These are phyloP conservation scores for Okamejei kenojei DNA, from an alignment of 2,797 vertebrate genomes.

Conservation along the genomic window DNA sequence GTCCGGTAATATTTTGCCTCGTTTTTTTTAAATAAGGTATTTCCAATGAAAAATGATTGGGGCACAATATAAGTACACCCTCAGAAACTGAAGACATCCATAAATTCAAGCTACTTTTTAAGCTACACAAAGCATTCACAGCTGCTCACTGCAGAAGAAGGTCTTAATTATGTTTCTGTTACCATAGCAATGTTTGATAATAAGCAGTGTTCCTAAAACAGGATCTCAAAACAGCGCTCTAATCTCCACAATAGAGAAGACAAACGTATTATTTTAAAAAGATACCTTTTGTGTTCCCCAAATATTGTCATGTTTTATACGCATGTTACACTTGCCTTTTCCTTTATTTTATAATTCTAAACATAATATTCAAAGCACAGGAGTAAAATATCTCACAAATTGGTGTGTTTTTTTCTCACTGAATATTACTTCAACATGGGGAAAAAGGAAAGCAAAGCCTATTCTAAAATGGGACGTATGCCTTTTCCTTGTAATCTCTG, in stretches of 20 bases:
- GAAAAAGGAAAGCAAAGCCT: neutral
- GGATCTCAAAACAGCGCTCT: neutral
- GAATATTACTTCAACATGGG: neutral
- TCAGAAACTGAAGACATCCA: conserved; percentile 20
- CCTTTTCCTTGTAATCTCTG: neutral
- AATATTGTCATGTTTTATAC: conserved; percentile 5
- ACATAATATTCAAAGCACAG: neutral
- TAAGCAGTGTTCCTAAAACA: conserved; percentile 30
- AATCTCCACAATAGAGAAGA: conserved; percentile 31
- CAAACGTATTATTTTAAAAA: conserved; percentile 29
- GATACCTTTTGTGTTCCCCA: neutral
- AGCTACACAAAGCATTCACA: conserved; percentile 25
- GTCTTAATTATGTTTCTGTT: conserved; percentile 36
- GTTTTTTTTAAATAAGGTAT: neutral
- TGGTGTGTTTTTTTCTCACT: neutral
- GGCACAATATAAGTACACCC: neutral
- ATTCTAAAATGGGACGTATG: neutral
- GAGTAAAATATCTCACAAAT: neutral
- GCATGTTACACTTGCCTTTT: neutral
- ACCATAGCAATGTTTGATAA: conserved; percentile 36
- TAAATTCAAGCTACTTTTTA: conserved; percentile 30
- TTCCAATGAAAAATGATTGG: conserved; percentile 29
- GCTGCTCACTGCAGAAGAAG: conserved; percentile 27
- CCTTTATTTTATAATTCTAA: neutral
- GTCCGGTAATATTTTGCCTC: neutral